Evolutionary conservation across 2,113 vertebrate genomes (phyloP).

Genomic region (Noturus placidus): DNA sequence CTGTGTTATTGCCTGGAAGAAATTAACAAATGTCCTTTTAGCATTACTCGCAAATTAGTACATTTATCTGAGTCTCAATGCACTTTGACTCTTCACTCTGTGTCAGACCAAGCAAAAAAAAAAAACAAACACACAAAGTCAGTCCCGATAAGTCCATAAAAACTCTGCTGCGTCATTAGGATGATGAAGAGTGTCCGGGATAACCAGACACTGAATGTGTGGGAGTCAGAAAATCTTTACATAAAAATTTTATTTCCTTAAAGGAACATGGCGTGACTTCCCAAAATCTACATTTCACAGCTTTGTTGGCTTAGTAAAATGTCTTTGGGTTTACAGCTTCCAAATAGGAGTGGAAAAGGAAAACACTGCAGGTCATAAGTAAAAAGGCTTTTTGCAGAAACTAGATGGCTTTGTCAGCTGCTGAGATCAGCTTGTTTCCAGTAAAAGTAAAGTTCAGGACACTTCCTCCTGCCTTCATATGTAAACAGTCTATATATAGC

Average conservation of each 20-base stretch:
- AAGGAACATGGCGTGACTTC: background rate
- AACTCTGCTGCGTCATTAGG: background rate
- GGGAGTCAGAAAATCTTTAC: background rate
- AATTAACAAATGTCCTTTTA: background rate
- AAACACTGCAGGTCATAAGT: background rate
- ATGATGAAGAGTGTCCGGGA: conserved; percentile 1
- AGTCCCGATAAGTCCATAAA: background rate
- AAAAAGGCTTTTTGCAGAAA: background rate
- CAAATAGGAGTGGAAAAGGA: background rate
- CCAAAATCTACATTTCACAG: conserved; percentile 6
- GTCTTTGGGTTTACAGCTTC: background rate
- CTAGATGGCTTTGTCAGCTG: background rate
- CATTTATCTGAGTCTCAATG: background rate
- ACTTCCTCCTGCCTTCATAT: background rate
- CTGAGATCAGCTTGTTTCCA: background rate
- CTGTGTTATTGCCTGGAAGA: background rate
- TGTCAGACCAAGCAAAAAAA: background rate
- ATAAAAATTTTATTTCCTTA: conserved; percentile 16
- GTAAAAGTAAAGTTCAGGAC: background rate
- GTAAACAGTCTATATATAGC: background rate
- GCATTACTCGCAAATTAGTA: background rate
- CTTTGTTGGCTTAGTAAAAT: background rate
- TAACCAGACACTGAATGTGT: conserved; percentile 8
- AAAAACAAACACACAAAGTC: background rate
- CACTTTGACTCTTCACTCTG: background rate